phyloP scores from a whole-genome alignment of 1,140 invertebrate species.

The Drosophila subobscura region DNA sequence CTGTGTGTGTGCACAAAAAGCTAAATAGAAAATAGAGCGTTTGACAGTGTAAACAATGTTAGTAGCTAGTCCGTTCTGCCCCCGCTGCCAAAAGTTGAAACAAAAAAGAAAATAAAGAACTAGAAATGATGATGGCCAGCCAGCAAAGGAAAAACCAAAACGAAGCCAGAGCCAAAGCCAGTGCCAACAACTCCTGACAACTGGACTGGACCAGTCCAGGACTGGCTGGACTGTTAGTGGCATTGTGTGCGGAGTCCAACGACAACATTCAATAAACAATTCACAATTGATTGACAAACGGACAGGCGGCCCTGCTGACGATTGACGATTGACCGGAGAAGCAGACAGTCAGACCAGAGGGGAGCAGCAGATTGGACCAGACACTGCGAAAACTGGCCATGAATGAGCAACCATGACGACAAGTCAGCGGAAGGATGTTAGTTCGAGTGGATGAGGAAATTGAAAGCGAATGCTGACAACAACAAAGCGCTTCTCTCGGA shows the following conservation, averaged over 20 bases:
- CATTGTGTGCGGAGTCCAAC: slow-evolving; percentile 72
- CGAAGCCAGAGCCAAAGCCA: slow-evolving; percentile 20
- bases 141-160: slow-evolving; percentile 29
- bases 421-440: slow-evolving; percentile 79
- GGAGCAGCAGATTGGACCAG: neutral
- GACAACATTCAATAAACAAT: slow-evolving; percentile 83
- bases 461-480: slow-evolving; percentile 78
- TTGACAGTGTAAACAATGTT: slow-evolving; percentile 48
- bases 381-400: slow-evolving; percentile 38
- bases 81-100: slow-evolving; percentile 29
- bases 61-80: slow-evolving; percentile 1
- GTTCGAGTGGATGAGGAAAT: slow-evolving; percentile 79
- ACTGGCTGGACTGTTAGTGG: slow-evolving; percentile 28
- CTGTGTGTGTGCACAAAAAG: slow-evolving; percentile 15
- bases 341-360: neutral
- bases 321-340: slow-evolving; percentile 51
- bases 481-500: slow-evolving; percentile 56
- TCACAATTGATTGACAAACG: slow-evolving; percentile 82
- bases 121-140: slow-evolving; percentile 13
- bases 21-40: slow-evolving; percentile 39
- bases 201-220: no score
- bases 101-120: slow-evolving; percentile 12
- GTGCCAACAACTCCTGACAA: slow-evolving; percentile 24
- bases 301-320: slow-evolving; percentile 59
- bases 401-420: slow-evolving; percentile 57